Evolutionary conservation across 2,888 invertebrate genomes (phyloP), one percentile per base, ranked within the genome.

Genomic region (Aphodius granarius): DNA sequence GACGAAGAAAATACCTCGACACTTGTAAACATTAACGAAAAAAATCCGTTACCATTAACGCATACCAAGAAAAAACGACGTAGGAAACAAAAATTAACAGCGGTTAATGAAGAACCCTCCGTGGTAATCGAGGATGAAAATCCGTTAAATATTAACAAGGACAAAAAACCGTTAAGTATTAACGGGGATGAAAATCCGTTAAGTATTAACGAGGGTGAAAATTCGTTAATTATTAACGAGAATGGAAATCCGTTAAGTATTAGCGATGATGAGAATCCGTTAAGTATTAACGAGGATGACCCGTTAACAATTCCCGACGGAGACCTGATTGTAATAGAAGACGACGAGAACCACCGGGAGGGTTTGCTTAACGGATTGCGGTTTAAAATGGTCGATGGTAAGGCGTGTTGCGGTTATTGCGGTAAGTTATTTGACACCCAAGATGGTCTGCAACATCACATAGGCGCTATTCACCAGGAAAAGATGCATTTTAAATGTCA

Each of bases 401-500:
- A 78, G 68, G 73, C 75, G 5, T 75, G 76, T 17, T 81, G 81
- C 71, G 68, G 43, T 20, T 79, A 79, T 68, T 81, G 81, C 77
- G 72, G 76, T 23, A 79, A 78, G 65, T 20, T 76, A 5, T 80
- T 78, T 43, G 75, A 75, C 13, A 78, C 78, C 63, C 79, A 74
- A 21, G 76, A 78, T 22, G 79, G 79, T 21, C 72, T 81, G 18
- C 79, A 78, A 64, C 74, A 79, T 13, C 81, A 81, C 68, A 72
- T 81, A 16, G 79, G 79, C 66, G 79, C 78, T 63, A 72, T 77
- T 22, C 81, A 81, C 65, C 21, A 80, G 22, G 80, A 81, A 66
- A 73, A 78, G 0, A 78, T 78, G 16, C 78, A 79, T 43, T 81
- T 79, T 23, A 73, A 77, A 19, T 81, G 81, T 66, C 80, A 81